phyloP scores from a whole-genome alignment of 2,888 invertebrate genomes.

The Andricus curvator region DNA sequence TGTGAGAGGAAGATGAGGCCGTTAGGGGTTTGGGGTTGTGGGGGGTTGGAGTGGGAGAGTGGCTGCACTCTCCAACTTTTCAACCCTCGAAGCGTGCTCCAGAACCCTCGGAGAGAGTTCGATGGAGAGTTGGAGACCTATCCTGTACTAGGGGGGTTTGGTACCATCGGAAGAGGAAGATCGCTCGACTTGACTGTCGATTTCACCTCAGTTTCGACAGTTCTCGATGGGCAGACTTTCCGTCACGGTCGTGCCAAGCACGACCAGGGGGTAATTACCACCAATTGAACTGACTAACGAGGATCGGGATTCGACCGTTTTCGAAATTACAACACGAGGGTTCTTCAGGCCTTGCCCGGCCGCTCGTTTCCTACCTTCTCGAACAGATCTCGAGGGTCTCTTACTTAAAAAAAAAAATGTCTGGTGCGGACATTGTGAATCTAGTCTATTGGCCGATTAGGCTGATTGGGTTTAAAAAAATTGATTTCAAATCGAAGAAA shows the following conservation, averaged over 20 bases:
- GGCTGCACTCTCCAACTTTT: slow-evolving; percentile 58
- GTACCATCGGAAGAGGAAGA: slow-evolving; percentile 51
- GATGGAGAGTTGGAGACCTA: slow-evolving; percentile 43
- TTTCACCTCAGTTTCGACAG: slow-evolving; percentile 48
- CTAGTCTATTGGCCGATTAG: background rate
- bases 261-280: slow-evolving; percentile 48
- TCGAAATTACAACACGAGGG: slow-evolving; percentile 47
- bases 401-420: background rate
- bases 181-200: slow-evolving; percentile 49
- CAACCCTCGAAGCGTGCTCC: slow-evolving; percentile 50
- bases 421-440: background rate
- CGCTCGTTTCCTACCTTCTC: slow-evolving; percentile 1
- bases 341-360: slow-evolving; percentile 1
- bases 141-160: slow-evolving; percentile 39
- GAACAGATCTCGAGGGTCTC: slow-evolving; percentile 6
- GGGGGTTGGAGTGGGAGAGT: slow-evolving; percentile 55
- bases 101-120: slow-evolving; percentile 43
- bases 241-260: slow-evolving; percentile 40
- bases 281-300: slow-evolving; percentile 51
- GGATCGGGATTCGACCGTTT: slow-evolving; percentile 45
- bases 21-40: background rate
- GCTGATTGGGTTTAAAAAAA: background rate
- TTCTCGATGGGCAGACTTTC: slow-evolving; percentile 41
- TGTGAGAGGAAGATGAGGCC: slow-evolving; percentile 27
- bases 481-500: no score